A percentile compares a stretch with the other conserved stretches of the same genome.
phyloP scores from a whole-genome alignment of 2,888 invertebrate species.

The Acronicta leporina region DNA sequence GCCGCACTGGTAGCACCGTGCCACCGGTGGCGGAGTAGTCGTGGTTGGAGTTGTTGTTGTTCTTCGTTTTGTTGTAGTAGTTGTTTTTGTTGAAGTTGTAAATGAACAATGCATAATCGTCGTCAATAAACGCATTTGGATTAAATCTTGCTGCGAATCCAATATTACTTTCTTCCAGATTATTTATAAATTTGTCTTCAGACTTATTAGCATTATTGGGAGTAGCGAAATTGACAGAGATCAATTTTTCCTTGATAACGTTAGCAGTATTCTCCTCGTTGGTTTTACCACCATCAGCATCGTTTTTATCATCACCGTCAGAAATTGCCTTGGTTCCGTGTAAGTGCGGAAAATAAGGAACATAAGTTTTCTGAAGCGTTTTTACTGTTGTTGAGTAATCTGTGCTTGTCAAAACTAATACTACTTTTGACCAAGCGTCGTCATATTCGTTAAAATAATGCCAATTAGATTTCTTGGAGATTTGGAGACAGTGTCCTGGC shows the following conservation, averaged over 20 bases:
- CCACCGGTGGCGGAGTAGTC: background rate
- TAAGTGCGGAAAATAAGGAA: constrained; percentile 31
- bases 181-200: background rate
- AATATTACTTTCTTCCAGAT: background rate
- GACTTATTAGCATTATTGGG: background rate
- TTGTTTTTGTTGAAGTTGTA: background rate
- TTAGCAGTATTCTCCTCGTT: background rate
- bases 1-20: constrained; percentile 64
- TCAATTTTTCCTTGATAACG: background rate
- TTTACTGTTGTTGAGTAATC: constrained; percentile 13
- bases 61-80: background rate
- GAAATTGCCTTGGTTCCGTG: background rate
- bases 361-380: constrained; percentile 15
- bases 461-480: constrained; percentile 20
- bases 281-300: background rate
- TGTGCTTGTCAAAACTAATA: constrained; percentile 29
- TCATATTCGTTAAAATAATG: constrained; percentile 30
- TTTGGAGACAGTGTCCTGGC: background rate
- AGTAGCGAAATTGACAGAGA: background rate
- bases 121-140: too few species aligned
- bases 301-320: background rate
- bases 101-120: too few species aligned
- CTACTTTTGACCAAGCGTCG: constrained; percentile 37
- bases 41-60: background rate
- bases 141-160: background rate